Percentiles rank a stretch among this genome's conserved stretches.
phyloP scores from a whole-genome alignment of 2,797 vertebrate species.

The Sandelia bainsii region DNA sequence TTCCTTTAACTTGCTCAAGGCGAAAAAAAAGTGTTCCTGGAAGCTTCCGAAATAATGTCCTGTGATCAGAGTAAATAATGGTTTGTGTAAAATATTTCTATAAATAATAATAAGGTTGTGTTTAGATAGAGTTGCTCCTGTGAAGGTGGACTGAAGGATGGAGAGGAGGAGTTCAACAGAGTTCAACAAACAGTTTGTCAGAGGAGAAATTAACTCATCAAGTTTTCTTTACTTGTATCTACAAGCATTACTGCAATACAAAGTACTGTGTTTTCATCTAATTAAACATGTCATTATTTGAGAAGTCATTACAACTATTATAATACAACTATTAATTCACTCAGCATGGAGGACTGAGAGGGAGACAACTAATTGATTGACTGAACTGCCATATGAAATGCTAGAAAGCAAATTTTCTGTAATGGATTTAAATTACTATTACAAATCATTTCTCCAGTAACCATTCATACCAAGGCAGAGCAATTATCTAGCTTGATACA shows the following conservation, averaged over 20 bases:
- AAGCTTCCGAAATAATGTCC: constrained; percentile 28
- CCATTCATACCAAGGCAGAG: background rate
- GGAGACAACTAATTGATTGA: background rate
- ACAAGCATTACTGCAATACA: background rate
- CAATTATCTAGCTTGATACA: background rate
- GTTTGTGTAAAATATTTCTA: constrained; percentile 49
- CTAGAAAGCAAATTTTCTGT: constrained; percentile 7
- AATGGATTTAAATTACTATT: constrained; percentile 4
- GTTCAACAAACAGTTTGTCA: background rate
- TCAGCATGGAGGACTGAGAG: background rate
- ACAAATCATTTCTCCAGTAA: background rate
- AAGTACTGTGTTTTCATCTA: background rate
- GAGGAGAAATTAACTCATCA: background rate
- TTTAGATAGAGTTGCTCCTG: constrained; percentile 13
- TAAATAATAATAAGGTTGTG: constrained; percentile 55
- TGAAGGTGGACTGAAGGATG: constrained; percentile 38
- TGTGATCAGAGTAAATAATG: constrained; percentile 46
- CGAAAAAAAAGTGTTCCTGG: constrained; percentile 20
- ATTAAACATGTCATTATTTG: background rate
- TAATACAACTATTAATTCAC: background rate
- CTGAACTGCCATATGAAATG: background rate
- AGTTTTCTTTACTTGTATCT: background rate
- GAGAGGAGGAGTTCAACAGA: background rate
- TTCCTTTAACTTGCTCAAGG: constrained; percentile 52
- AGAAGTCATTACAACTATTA: too few relatives aligned